Percentiles rank a stretch among this genome's conserved stretches.
phyloP scores from a whole-genome alignment of 1,140 invertebrate species.

The Catajapyx aquilonaris region DNA sequence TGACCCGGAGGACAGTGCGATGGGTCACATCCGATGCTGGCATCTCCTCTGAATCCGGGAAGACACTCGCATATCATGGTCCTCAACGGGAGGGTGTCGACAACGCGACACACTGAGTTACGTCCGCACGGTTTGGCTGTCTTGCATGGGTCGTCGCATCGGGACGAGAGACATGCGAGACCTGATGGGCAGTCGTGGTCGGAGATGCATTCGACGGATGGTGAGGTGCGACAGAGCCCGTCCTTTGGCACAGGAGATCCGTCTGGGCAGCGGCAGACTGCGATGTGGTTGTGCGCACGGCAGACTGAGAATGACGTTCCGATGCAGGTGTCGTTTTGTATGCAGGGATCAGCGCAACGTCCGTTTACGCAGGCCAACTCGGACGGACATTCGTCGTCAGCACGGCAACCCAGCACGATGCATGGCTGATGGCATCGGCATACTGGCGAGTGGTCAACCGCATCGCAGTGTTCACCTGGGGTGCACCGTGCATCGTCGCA shows the following conservation, averaged over 20 bases:
- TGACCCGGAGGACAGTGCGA: slow-evolving; percentile 48
- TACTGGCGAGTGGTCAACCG: slow-evolving; percentile 38
- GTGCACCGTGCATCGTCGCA: slow-evolving; percentile 44
- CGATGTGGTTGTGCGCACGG: slow-evolving; percentile 47
- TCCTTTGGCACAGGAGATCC: too few relatives aligned
- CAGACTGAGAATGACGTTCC: slow-evolving; percentile 49
- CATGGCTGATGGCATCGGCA: slow-evolving; percentile 38
- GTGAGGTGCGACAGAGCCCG: too few relatives aligned
- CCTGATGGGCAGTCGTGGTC: slow-evolving; percentile 61
- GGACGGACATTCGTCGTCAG: slow-evolving; percentile 46
- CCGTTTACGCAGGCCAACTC: slow-evolving; percentile 43
- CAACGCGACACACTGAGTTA: slow-evolving; percentile 58
- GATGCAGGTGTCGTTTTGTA: slow-evolving; percentile 34
- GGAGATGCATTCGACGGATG: slow-evolving; percentile 50
- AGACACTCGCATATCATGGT: slow-evolving; percentile 78
- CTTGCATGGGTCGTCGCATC: slow-evolving; percentile 63
- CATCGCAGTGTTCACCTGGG: slow-evolving; percentile 45
- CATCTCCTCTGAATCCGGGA: slow-evolving; percentile 40
- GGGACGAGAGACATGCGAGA: slow-evolving; percentile 55
- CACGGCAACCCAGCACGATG: slow-evolving; percentile 43
- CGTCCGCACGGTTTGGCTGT: slow-evolving; percentile 52
- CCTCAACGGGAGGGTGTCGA: slow-evolving; percentile 53
- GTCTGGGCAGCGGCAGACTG: slow-evolving; percentile 52
- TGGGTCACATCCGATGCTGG: slow-evolving; percentile 39
- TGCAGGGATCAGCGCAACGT: slow-evolving; percentile 53